phyloP scores from a whole-genome alignment of 2,113 vertebrate genomes.

The Urocolius indicus region DNA sequence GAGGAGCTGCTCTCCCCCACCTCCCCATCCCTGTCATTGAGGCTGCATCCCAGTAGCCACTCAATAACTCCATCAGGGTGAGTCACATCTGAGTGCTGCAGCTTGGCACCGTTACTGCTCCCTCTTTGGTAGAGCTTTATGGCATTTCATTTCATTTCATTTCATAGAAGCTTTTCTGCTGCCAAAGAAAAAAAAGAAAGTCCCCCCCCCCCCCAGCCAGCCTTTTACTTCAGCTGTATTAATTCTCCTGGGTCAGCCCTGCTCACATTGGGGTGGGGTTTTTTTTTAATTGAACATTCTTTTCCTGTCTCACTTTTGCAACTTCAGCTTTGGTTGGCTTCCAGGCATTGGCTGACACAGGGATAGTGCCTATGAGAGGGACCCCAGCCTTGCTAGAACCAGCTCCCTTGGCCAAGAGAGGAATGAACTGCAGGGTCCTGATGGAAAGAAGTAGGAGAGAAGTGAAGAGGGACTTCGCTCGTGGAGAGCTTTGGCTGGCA shows the following conservation, averaged over 20 bases:
- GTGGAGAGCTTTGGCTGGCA: neutral
- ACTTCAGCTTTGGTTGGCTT: neutral
- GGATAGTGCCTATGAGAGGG: neutral
- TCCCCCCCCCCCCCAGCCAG: slow-evolving; percentile 42
- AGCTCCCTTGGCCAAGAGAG: neutral
- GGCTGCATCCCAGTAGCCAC: neutral
- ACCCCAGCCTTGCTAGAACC: fast-evolving
- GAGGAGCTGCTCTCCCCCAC: neutral
- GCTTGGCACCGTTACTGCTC: neutral
- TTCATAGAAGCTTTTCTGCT: neutral
- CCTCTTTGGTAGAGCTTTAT: neutral
- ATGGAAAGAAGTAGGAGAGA: neutral
- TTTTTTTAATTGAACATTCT: neutral
- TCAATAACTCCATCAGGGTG: neutral
- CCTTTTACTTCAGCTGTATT: slow-evolving; percentile 46
- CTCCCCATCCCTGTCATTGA: fast-evolving
- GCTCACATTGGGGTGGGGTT: neutral
- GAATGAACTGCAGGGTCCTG: neutral
- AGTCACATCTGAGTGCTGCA: neutral
- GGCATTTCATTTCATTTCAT: slow-evolving; percentile 4
- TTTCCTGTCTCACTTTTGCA: neutral
- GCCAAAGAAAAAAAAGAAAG: too few species aligned
- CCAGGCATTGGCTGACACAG: neutral
- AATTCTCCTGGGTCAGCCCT: slow-evolving; percentile 20
- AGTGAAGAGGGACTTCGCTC: neutral